Conservation (phyloP, 2,113 vertebrate genomes). For the Ascaphus truei region DNA sequence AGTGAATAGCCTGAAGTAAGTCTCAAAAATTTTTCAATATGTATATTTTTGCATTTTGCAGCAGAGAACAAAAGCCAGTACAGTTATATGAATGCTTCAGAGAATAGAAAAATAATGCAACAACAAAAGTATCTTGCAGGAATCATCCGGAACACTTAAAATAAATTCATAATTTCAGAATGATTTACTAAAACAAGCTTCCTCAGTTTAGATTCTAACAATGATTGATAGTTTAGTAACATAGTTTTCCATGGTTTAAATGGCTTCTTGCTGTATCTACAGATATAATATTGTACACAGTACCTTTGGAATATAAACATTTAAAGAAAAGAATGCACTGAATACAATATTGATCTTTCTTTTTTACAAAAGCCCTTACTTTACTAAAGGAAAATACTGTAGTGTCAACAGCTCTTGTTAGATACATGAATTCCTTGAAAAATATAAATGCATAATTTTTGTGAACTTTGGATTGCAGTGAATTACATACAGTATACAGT, state of each 20-base stretch:
- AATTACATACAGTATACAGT: too few species aligned
- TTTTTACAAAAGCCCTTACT: too few species aligned
- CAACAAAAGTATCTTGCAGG: neutral
- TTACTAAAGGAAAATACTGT: too few species aligned
- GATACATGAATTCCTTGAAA: too few species aligned
- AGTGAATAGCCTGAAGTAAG: constrained; percentile 1
- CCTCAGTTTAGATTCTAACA: neutral
- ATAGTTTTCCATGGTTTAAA: neutral
- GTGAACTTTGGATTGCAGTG: too few species aligned
- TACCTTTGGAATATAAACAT: too few species aligned
- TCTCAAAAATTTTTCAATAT: constrained; percentile 15
- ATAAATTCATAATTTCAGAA: neutral
- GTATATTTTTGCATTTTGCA: constrained; percentile 1
- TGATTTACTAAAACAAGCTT: neutral
- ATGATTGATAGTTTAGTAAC: neutral
- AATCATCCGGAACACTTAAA: neutral
- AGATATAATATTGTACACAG: too few species aligned
- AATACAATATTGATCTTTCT: too few species aligned
- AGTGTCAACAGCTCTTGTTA: too few species aligned
- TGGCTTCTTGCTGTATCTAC: too few species aligned
- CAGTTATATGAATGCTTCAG: constrained; percentile 8
- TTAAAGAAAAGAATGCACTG: too few species aligned
- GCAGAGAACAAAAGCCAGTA: neutral
- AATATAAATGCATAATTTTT: too few species aligned
- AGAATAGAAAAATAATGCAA: neutral